Base-by-base conservation (phyloP, 2,888 invertebrate species). In the Mythimna lalbum region DNA sequence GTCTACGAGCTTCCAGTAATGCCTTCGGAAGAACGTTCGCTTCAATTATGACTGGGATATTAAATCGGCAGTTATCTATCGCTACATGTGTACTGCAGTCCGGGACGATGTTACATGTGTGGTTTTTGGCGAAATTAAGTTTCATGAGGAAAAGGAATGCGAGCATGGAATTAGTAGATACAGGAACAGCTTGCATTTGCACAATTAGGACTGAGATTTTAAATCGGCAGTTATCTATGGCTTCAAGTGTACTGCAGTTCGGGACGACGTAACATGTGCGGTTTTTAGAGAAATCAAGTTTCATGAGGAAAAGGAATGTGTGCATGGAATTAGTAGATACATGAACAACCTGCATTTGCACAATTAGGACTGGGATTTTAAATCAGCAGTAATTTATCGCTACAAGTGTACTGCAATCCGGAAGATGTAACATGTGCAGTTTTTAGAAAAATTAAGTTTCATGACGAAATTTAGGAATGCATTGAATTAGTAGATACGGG, bases 1-100 rank as follows among this genome's bases (percentile, higher is more conserved):
- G 93, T 90, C 92, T 92, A 88, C 89, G 89, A 89, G 88, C 89
- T 86, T 82, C 86, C 85, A 85, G 90, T 95, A 94, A 95, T 95
- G 93, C 94, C 90, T 94, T 93, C 89, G 92, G 93, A 95, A 94
- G 95, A 95, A 94, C 94, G 93, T 89, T 91, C 89, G 89, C 92
- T 94, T 95, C 94, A 94, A 94, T 95, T 95, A 95, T 94, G 94
- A 93, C 86, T 89, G 90, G 88, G 92, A 92, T 95, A 94, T 94
- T 94, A 95, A 93, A 93, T 92, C 90, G 89, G 89, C 87, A 89
- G 88, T 88, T 90, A 90, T 90, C 90, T 90, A 88, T 89, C 84
- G 86, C 83, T 87, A 84, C 81, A 79, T 79, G 70, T 82, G 82
- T 87, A 23, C 64, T 78, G 69, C 76, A 77, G 56, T 72, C 72